Percentiles rank a stretch among this genome's conserved stretches.
Conservation (phyloP, 2,888 invertebrate genomes). For the Allygus modestus region DNA sequence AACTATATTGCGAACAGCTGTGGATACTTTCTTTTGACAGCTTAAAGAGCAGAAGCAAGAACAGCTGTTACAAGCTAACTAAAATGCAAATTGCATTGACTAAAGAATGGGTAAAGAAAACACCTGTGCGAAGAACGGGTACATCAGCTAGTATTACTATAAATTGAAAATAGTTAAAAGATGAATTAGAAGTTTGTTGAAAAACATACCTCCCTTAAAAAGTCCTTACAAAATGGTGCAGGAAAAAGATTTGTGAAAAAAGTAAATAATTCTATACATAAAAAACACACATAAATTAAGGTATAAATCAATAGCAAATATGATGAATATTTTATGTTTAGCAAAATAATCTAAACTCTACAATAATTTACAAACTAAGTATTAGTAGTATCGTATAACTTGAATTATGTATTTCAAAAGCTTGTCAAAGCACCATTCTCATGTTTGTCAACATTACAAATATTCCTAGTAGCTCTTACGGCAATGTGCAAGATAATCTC, state of each 20-base stretch:
- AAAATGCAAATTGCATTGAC: too few relatives aligned
- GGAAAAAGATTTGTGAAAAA: background rate
- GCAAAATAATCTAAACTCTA: background rate
- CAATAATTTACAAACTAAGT: background rate
- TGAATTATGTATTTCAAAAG: background rate
- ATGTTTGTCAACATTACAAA: slow-evolving; percentile 13
- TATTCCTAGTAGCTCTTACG: background rate
- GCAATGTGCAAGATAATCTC: background rate
- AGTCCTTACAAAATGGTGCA: too few relatives aligned
- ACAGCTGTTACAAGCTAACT: too few relatives aligned
- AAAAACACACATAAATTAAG: background rate
- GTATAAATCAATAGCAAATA: background rate
- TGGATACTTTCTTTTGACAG: too few relatives aligned
- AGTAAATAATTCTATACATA: background rate
- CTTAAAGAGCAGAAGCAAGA: too few relatives aligned
- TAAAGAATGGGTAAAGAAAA: too few relatives aligned
- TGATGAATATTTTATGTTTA: background rate
- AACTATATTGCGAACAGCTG: too few relatives aligned
- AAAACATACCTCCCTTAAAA: too few relatives aligned
- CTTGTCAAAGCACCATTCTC: slow-evolving; percentile 7
- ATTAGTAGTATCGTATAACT: background rate
- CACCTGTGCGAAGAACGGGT: too few relatives aligned
- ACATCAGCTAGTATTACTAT: too few relatives aligned
- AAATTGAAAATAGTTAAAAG: too few relatives aligned
- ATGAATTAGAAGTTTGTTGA: too few relatives aligned